These are phyloP conservation scores for Parochlus steinenii DNA, from an alignment of 2,888 invertebrate species.

Conservation along the genomic window DNA sequence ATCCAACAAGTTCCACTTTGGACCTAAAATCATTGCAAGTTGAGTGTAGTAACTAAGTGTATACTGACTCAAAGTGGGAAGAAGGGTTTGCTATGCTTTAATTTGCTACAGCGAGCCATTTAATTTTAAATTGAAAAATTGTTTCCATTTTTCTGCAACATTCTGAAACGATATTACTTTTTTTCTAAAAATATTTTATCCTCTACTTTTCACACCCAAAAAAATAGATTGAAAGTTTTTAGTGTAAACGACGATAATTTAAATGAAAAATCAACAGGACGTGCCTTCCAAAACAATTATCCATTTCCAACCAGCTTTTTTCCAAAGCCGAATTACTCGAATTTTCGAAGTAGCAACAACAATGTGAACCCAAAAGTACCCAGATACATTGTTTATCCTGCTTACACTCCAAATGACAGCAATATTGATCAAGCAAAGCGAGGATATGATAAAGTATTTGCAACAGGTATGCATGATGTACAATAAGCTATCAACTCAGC, in stretches of 20 bases:
- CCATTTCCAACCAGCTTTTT: conserved; percentile 2
- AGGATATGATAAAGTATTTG: not conserved
- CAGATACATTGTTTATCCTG: conserved; percentile 10
- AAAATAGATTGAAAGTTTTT: no score
- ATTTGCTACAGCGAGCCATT: no score
- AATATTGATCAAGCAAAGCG: conserved; percentile 9
- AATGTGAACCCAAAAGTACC: conserved; percentile 7
- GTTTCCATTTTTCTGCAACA: no score
- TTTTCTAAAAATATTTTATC: no score
- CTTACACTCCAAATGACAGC: conserved; percentile 5
- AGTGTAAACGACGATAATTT: not conserved
- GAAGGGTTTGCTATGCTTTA: no score
- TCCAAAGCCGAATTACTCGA: conserved; percentile 5
- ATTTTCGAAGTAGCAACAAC: not conserved
- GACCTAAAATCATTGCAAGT: no score
- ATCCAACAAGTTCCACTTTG: no score
- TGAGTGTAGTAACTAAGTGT: no score
- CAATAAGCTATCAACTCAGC: not conserved
- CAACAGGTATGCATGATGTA: not conserved
- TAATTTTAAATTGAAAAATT: no score
- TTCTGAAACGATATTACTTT: no score
- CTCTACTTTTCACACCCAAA: no score
- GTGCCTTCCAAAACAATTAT: conserved; percentile 11
- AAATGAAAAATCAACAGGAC: conserved; percentile 7
- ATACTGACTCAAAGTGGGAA: no score